Evolutionary conservation across 30 jellyfish, hydroid and myxozoan species (phyloP).

Genomic region (Morbakka virulenta): DNA sequence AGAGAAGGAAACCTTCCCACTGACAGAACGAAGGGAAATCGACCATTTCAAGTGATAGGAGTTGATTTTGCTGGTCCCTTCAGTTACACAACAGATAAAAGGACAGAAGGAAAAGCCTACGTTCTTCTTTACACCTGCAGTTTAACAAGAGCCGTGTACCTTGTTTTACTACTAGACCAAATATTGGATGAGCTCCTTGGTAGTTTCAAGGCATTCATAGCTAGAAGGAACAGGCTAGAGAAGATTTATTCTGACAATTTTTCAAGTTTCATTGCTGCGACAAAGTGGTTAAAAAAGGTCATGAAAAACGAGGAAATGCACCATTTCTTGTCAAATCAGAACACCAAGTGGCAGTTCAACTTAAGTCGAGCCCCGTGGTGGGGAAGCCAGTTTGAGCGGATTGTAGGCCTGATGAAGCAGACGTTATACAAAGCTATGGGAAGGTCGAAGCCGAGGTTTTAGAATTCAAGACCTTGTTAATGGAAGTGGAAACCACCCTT

Average conservation of each 20-base stretch:
- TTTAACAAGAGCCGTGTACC: constrained; percentile 50
- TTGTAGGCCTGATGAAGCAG: constrained; percentile 61
- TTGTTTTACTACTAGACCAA: constrained; percentile 52
- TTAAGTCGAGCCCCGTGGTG: constrained; percentile 82
- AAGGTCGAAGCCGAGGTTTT: constrained; percentile 18
- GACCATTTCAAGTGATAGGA: constrained; percentile 54
- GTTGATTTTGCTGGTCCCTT: constrained; percentile 62
- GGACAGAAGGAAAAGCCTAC: constrained; percentile 52
- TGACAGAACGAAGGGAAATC: constrained; percentile 49
- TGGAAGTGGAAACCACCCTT: constrained; percentile 47
- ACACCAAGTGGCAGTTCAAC: constrained; percentile 62
- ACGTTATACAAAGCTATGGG: constrained; percentile 61
- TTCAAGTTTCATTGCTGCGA: constrained; percentile 49
- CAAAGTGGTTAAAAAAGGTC: constrained; percentile 43
- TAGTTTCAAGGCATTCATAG: constrained; percentile 51
- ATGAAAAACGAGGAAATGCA: constrained; percentile 34
- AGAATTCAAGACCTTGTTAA: constrained; percentile 37
- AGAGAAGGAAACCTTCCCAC: constrained; percentile 47
- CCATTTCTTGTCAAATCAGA: constrained; percentile 29
- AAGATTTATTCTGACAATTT: constrained; percentile 68
- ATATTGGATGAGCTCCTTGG: constrained; percentile 38
- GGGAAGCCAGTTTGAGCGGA: constrained; percentile 79
- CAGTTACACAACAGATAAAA: constrained; percentile 11
- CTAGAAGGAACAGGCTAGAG: constrained; percentile 57
- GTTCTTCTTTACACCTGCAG: constrained; percentile 68